Base-by-base conservation (phyloP, 2,797 vertebrate species). In the Centroberyx gerrardi region DNA sequence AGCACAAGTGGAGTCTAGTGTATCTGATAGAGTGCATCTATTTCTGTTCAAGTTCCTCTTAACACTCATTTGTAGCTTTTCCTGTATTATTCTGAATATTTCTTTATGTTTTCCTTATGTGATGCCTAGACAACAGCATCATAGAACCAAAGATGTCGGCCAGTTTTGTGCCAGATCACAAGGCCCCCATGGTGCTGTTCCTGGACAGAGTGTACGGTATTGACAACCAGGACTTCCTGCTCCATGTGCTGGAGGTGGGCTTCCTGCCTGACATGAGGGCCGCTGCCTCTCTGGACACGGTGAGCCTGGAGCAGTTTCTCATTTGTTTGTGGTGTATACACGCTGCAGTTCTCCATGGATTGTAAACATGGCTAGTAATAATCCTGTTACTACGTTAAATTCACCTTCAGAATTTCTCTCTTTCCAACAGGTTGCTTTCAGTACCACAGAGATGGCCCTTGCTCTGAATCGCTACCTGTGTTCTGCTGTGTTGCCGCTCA, bases 141-240 rank as follows among this genome's bases (percentile, higher is more conserved):
- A 94, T 98, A n/a, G 96, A 99, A 85, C 97, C 98, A 27, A 97
- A 97, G 87, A 98, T 99, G 98, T 97, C 97, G 0, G 97, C 97
- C 17, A 98, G 97, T 88, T 99, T 99, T 33, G 97, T 97, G 31
- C 98, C 97, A 0, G 97, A 99, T 82, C 98, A 99, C 94, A 99
- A 99, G 81, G 96, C 97, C 0, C 97, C 98, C 62, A 98, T 97
- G 96, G 98, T 99, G 52, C 95, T 99, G 62, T 99, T 99, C 92
- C 88, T 99, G 90, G 98, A 99, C 92, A 95, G 98, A 17, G 97
- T 99, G 18, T 99, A 99, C 0, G 98, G 98, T 17, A 98, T 99
- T 3, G 97, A 99, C 77, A 97, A 95, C 88, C 97, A 99, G 87
- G 97, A 99, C 81, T 98, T 99, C 91, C 88, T 99, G 28, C 92